phyloP scores from a whole-genome alignment of 2,888 invertebrate species.

The Ochlodes sylvanus region DNA sequence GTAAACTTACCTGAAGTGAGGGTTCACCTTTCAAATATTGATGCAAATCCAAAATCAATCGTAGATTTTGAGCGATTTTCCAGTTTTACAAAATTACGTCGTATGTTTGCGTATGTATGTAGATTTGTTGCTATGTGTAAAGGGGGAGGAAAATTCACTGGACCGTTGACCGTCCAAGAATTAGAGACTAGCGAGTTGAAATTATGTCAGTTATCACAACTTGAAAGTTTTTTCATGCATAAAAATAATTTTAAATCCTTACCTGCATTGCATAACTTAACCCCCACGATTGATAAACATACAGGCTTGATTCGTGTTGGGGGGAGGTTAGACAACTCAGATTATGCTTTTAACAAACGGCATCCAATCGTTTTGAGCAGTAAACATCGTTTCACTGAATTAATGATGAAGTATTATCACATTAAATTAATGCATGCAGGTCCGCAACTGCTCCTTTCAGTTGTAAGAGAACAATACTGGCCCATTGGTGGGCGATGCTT shows the following conservation, averaged over 20 bases:
- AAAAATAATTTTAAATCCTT: constrained; percentile 14
- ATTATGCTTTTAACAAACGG: constrained; percentile 6
- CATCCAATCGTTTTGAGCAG: constrained; percentile 11
- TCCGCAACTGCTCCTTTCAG: constrained; percentile 4
- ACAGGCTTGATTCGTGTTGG: constrained; percentile 7
- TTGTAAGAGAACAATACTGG: constrained; percentile 1
- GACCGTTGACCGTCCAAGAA: constrained; percentile 14
- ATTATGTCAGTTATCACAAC: constrained; percentile 7
- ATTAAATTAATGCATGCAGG: constrained; percentile 11
- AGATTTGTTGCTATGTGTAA: constrained; percentile 6
- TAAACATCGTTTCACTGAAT: constrained; percentile 9
- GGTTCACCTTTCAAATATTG: constrained; percentile 22
- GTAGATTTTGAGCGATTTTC: constrained; percentile 13
- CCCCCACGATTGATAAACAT: constrained; percentile 1
- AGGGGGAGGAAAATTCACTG: neutral
- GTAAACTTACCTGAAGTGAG: neutral
- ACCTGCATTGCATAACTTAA: constrained; percentile 10
- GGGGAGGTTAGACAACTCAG: constrained; percentile 3
- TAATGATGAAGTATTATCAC: constrained; percentile 11
- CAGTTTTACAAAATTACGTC: constrained; percentile 6
- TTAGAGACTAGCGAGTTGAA: constrained; percentile 1
- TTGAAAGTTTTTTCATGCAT: constrained; percentile 5
- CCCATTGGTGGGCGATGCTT: neutral
- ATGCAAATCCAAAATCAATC: constrained; percentile 3
- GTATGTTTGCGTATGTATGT: neutral